Percentiles rank a stretch among this genome's conserved stretches.
These are phyloP conservation scores for Eubasilissa splendida DNA, from an alignment of 2,888 invertebrate species.

Conservation along the genomic window DNA sequence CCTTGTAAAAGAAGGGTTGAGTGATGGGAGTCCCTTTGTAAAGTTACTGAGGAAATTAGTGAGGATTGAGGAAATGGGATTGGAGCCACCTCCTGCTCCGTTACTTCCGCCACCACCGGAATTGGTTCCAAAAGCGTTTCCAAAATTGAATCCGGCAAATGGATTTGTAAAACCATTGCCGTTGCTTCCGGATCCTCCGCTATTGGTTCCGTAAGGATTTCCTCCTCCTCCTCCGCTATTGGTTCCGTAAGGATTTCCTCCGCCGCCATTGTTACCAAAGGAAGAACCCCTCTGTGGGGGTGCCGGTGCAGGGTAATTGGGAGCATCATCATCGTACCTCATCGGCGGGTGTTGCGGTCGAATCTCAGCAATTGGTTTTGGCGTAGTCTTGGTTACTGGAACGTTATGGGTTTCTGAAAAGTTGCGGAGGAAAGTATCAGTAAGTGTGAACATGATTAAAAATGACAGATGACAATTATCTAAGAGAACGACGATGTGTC, in stretches of 20 bases:
- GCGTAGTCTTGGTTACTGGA: slow-evolving; percentile 63
- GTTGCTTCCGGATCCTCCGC: slow-evolving; percentile 58
- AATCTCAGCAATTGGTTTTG: slow-evolving; percentile 60
- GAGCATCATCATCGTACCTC: slow-evolving; percentile 64
- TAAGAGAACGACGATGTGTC: too few species aligned
- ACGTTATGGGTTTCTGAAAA: slow-evolving; percentile 68
- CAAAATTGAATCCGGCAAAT: slow-evolving; percentile 43
- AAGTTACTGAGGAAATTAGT: slow-evolving; percentile 66
- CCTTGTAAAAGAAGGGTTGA: slow-evolving; percentile 67
- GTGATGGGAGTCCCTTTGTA: slow-evolving; percentile 63
- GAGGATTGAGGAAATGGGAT: slow-evolving; percentile 66
- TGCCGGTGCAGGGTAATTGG: slow-evolving; percentile 69
- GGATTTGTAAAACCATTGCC: slow-evolving; percentile 48
- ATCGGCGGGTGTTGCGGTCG: slow-evolving; percentile 64
- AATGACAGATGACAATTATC: too few species aligned
- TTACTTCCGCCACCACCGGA: slow-evolving; percentile 26
- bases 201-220: slow-evolving; percentile 36
- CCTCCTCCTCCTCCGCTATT: slow-evolving; percentile 57
- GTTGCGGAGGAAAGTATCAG: not conserved
- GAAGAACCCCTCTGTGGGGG: slow-evolving; percentile 63
- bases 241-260: slow-evolving; percentile 60
- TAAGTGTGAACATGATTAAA: too few species aligned
- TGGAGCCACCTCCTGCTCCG: slow-evolving; percentile 56
- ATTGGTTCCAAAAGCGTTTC: slow-evolving; percentile 33
- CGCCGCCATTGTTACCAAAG: slow-evolving; percentile 60